Evolutionary conservation across 2,888 invertebrate species (phyloP), one percentile per base, ranked within the genome.

Genomic region (Hemithea aestivaria): DNA sequence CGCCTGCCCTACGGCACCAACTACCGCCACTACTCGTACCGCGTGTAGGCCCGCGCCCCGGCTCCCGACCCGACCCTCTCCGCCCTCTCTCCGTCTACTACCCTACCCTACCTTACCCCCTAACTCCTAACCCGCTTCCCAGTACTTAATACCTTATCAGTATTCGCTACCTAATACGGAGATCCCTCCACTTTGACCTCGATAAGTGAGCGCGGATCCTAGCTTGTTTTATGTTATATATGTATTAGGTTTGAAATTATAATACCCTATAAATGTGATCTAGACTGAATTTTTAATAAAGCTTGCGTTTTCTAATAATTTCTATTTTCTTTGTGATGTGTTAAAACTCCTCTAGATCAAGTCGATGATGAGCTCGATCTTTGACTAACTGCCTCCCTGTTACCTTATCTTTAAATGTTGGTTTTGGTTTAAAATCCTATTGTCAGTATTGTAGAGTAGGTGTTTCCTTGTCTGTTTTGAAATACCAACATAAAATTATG

Each of bases 21-120:
- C 66, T 95, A 95, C 85, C 93, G 95, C 67, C 94, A 95, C 81
- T 95, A 91, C 89, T 94, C 94, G 63, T 95, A 95, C 88, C 93
- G 94, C 83, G 94, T 95, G 74, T 96, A 93, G 90, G 64, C 62
- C 62, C 67, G 64, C 64, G 66, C 62, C 61, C 65, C 69, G 63
- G 57, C 51, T 58, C 40, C 37, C 37, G 32, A 50, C 51, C 53
- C 27, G 27, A 47, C 52, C 54, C 53, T 53, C 47, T 60, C 46
- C 50, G 53, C 45, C 53, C 43, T 45, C 52, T 55, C 47, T 57
- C 60, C 47, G 51, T 42, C 40, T 51, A 51, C 49, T n/a, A n/a
- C n/a, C n/a, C n/a, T n/a, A n/a, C n/a, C n/a, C n/a, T n/a, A n/a
- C n/a, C n/a, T n/a, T n/a, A n/a, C n/a, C n/a, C n/a, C n/a, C n/a